Base-by-base conservation (phyloP, 2,113 vertebrate genomes). In the Grallaria varia region DNA sequence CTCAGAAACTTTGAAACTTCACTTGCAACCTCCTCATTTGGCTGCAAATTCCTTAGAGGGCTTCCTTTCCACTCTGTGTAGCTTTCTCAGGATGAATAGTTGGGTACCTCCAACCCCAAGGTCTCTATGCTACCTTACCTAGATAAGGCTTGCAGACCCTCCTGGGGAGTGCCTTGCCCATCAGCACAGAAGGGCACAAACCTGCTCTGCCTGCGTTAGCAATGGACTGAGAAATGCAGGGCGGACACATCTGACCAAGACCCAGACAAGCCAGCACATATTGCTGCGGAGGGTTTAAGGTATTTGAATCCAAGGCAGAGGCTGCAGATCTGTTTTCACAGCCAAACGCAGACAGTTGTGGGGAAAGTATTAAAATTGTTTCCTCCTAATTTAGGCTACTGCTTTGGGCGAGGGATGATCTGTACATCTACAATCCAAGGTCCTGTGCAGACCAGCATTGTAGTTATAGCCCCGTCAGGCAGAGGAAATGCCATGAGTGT, bases 21-120 rank as follows among this genome's bases (percentile, higher is more conserved):
- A 40, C 22, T 84, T 84, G 20, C 19, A 45, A 49, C 19, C 17
- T 58, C 42, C 24, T 45, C 1, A 3, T 37, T 50, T n/a, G 30
- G n/a, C 28, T 45, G 7, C 53, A 80, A 22, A 6, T 67, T 79
- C 45, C n/a, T 88, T 35, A 35, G 18, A 78, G 5, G 14, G 31
- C 17, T 83, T 80, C 7, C 6, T 45, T 86, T 67, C 33, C 11
- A 35, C 3, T 8, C 10, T 0, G 0, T 18, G 10, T 10, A 75
- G 10, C 12, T 82, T 83, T 67, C 24, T 76, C 24, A 31, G 50
- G 11, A 9, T 33, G 22, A 40, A n/a, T 9, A 72, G n/a, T 22
- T 49, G 31, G 23, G 33, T 39, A 58, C 4, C 22, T 75, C n/a
- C n/a, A 49, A 21, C 10, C 8, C 21, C n/a, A 37, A 28, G 39